Evolutionary conservation across 2,888 invertebrate species (phyloP), one percentile per base, ranked within the genome.

Genomic region (Heliconius sara): DNA sequence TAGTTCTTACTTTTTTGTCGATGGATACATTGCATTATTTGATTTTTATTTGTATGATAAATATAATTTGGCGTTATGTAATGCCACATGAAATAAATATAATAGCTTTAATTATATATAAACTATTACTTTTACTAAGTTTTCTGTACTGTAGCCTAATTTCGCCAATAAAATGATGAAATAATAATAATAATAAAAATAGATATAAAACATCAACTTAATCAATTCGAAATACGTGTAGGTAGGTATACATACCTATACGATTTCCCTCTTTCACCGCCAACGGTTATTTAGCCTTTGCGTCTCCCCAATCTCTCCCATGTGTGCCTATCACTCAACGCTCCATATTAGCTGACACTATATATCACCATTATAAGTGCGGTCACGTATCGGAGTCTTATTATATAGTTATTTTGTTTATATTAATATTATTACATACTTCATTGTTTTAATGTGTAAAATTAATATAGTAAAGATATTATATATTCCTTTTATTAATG

Each of bases 321-420:
- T 52, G 52, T 52, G 22, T 52, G 52, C 52, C 63, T 43, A 30
- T 77, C 77, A 77, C 63, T 63, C 77, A 34, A 65, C 27, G n/a
- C 57, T 30, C 27, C 27, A 66, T 34, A 78, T 71, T 57, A 78
- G 34, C 34, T 25, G 27, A 73, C 19, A 27, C 72, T 19, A 65
- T 65, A 52, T 66, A 66, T 72, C 22, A 63, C 34, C 52, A 73
- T 52, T 66, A 66, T 57, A 78, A 73, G 63, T 78, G 52, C 72
- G 63, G 66, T 66, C 72, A 72, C 78, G n/a, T 72, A 52, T 73
- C 52, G 52, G 47, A 78, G 73, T 65, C 34, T 52, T 73, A 66
- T 57, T 22, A 57, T 73, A 67, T 73, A 34, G 19, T 19, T 25
- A 70, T 39, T 16, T 47, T 47, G 25, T 47, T 47, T 43, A 3